phyloP scores from a whole-genome alignment of 2,888 invertebrate species.

The Rhabditophanes sp. region DNA sequence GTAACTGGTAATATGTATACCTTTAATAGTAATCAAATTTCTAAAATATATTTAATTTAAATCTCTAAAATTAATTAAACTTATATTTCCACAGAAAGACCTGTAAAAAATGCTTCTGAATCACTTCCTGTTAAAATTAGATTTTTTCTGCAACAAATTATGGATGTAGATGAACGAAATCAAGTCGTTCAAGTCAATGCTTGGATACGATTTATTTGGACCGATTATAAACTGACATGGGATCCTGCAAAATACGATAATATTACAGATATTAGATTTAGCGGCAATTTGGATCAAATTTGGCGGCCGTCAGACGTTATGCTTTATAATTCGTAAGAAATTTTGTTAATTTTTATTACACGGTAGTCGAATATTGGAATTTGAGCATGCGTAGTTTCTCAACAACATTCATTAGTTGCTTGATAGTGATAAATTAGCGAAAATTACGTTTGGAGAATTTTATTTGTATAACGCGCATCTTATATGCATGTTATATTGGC shows the following conservation, averaged over 20 bases:
- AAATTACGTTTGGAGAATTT: too few species aligned
- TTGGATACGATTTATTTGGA: conserved; percentile 31
- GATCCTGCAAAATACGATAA: conserved; percentile 26
- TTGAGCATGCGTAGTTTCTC: too few species aligned
- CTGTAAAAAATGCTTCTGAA: conserved; percentile 45
- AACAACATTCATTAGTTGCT: too few species aligned
- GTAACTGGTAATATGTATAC: too few species aligned
- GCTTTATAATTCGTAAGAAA: conserved; percentile 23
- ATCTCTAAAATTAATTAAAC: too few species aligned
- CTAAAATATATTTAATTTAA: too few species aligned
- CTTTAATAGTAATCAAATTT: too few species aligned
- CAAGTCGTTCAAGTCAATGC: conserved; percentile 33
- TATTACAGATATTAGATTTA: conserved; percentile 29
- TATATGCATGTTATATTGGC: too few species aligned
- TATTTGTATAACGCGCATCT: too few species aligned
- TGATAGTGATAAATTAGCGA: too few species aligned
- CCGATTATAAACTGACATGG: conserved; percentile 32
- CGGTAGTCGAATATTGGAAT: conserved; percentile 4
- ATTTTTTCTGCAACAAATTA: conserved; percentile 47
- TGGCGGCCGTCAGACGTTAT: conserved; percentile 81
- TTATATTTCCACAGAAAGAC: conserved; percentile 47
- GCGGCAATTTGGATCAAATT: conserved; percentile 48
- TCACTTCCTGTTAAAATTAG: conserved; percentile 46
- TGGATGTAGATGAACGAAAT: conserved; percentile 46
- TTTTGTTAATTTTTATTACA: too few species aligned